These are phyloP conservation scores for Mamestra brassicae DNA, from an alignment of 2,888 invertebrate species.

Conservation along the genomic window DNA sequence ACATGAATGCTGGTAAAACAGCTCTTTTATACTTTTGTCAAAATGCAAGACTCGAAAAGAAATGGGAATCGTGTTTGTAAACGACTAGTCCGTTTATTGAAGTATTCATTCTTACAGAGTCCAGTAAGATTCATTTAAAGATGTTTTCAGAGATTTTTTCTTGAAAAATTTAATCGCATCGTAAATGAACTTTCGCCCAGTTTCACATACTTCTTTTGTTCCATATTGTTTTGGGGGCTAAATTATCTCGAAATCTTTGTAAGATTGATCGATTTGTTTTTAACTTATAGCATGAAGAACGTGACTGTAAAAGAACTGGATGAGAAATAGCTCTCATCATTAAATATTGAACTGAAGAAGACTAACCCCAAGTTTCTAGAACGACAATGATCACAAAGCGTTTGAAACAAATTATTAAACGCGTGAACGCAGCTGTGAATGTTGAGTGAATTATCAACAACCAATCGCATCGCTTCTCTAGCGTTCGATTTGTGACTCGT, in stretches of 20 bases:
- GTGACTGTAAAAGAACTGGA: not conserved
- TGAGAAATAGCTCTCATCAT: constrained; percentile 45
- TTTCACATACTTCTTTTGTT: constrained; percentile 37
- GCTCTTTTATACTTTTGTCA: constrained; percentile 17
- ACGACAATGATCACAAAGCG: not conserved
- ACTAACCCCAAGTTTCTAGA: constrained; percentile 8
- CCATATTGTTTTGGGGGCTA: constrained; percentile 55
- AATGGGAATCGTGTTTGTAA: constrained; percentile 2
- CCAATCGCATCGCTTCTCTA: not conserved
- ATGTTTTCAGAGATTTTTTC: not conserved
- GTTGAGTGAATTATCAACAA: not conserved
- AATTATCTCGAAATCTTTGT: not conserved
- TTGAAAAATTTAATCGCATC: constrained; percentile 42
- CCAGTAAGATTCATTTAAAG: not conserved
- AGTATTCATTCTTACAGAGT: not conserved
- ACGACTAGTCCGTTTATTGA: constrained; percentile 20
- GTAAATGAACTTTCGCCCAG: constrained; percentile 39
- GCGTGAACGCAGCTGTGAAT: not conserved
- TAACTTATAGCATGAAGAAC: not conserved
- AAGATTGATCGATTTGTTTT: not conserved
- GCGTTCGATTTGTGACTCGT: not conserved
- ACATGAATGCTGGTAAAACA: constrained; percentile 33
- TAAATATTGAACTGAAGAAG: constrained; percentile 36
- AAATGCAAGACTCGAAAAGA: constrained; percentile 14
- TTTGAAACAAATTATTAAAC: not conserved